These are phyloP conservation scores for Philopotamus ludificatus DNA, from an alignment of 1,140 invertebrate species.

Conservation along the genomic window DNA sequence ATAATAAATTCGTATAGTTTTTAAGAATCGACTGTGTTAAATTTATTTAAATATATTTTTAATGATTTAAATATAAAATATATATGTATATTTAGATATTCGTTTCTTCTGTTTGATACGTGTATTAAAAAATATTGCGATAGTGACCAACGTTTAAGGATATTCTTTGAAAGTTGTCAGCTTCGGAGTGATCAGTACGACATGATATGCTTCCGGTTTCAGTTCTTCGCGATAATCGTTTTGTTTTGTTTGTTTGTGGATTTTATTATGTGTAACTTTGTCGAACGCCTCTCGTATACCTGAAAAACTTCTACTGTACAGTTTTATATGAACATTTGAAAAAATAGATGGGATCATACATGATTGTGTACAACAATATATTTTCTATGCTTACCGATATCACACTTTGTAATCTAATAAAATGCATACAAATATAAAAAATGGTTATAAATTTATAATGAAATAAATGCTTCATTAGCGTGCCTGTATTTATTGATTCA, in stretches of 20 bases:
- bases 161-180: too few species aligned
- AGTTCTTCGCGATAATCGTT: too few species aligned
- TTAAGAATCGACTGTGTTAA: conserved; percentile 21
- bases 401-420: conserved; percentile 18
- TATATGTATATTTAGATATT: too few species aligned
- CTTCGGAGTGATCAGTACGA: too few species aligned
- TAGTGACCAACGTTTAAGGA: too few species aligned
- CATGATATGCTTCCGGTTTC: too few species aligned
- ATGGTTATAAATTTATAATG: conserved; percentile 33
- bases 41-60: conserved; percentile 16
- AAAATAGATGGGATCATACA: conserved; percentile 21
- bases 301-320: conserved; percentile 7
- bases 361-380: conserved; percentile 23
- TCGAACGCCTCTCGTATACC: not conserved
- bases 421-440: conserved; percentile 6
- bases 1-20: conserved; percentile 16
- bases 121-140: too few species aligned
- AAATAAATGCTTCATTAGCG: conserved; percentile 40
- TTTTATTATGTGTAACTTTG: too few species aligned
- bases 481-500: conserved; percentile 31
- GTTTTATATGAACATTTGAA: conserved; percentile 19
- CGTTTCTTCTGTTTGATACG: too few species aligned
- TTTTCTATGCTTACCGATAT: conserved; percentile 22
- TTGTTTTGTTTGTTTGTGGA: too few species aligned
- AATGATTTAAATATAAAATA: too few species aligned